Conservation (phyloP, 2,797 vertebrate species). For the Centroberyx gerrardi region DNA sequence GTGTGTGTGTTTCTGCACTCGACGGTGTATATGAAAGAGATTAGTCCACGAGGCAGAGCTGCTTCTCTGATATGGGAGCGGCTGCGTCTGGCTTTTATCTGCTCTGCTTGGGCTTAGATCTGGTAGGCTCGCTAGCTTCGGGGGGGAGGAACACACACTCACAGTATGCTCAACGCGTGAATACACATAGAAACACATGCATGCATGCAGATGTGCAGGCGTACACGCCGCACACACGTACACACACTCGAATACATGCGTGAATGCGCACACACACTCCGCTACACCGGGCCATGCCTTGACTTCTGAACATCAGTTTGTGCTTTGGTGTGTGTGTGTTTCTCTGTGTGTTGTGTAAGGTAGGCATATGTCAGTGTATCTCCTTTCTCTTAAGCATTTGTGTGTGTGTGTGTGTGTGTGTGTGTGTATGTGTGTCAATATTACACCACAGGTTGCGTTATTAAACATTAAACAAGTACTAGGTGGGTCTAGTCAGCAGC, state of each 20-base stretch:
- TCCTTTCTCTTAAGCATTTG: neutral
- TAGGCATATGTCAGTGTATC: neutral
- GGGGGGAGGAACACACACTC: constrained; percentile 37
- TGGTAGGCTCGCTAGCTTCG: constrained; percentile 31
- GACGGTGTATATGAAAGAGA: constrained; percentile 64
- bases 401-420: neutral
- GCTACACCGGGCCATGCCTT: neutral
- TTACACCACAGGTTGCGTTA: constrained; percentile 30
- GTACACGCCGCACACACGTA: constrained; percentile 14
- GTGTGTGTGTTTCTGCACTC: constrained; percentile 33
- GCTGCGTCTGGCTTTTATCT: constrained; percentile 70
- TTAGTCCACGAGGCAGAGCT: constrained; percentile 64
- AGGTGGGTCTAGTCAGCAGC: neutral
- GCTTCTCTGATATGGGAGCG: constrained; percentile 75
- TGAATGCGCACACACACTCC: neutral
- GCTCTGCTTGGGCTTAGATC: constrained; percentile 68
- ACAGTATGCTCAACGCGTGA: constrained; percentile 26
- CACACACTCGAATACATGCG: constrained; percentile 1
- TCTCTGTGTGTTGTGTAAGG: constrained; percentile 1
- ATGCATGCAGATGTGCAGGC: constrained; percentile 47
- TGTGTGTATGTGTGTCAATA: neutral
- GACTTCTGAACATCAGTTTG: constrained; percentile 2
- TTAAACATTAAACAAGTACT: constrained; percentile 35
- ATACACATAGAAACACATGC: constrained; percentile 28
- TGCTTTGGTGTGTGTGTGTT: neutral